Evolutionary conservation across 1,140 invertebrate genomes (phyloP).

Genomic region (Drosophila leontia): DNA sequence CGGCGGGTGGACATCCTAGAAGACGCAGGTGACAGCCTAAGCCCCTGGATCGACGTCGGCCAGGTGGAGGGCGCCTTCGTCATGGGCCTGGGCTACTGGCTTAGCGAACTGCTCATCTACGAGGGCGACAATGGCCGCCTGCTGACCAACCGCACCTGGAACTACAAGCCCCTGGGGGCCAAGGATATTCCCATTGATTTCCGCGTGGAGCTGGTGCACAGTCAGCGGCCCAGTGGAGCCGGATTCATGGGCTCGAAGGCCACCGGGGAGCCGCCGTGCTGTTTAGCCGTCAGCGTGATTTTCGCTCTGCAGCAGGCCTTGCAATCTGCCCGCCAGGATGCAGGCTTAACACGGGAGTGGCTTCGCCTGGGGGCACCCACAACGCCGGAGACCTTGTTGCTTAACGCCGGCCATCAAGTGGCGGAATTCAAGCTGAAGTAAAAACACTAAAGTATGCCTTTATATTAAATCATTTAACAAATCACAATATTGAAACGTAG

Average conservation of each 20-base stretch:
- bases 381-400: slow-evolving; percentile 84
- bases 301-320: slow-evolving; percentile 91
- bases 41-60: slow-evolving; percentile 93
- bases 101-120: slow-evolving; percentile 90
- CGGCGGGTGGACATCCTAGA: slow-evolving; percentile 90
- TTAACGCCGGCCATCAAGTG: slow-evolving; percentile 75
- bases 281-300: slow-evolving; percentile 88
- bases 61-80: slow-evolving; percentile 95
- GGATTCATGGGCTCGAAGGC: slow-evolving; percentile 93
- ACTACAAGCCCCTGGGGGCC: slow-evolving; percentile 92
- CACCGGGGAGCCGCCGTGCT: slow-evolving; percentile 92
- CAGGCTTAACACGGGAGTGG: slow-evolving; percentile 86
- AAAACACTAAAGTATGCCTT: background rate
- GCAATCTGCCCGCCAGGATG: slow-evolving; percentile 88
- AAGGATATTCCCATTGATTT: slow-evolving; percentile 95
- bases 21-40: slow-evolving; percentile 91
- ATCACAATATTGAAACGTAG: background rate
- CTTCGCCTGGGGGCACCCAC: slow-evolving; percentile 86
- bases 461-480: background rate
- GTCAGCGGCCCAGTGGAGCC: slow-evolving; percentile 86
- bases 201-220: slow-evolving; percentile 90
- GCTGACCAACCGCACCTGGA: slow-evolving; percentile 93
- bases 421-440: slow-evolving; percentile 60
- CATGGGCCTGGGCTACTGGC: slow-evolving; percentile 94
- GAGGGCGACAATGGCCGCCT: slow-evolving; percentile 85